Percentiles rank a stretch among this genome's conserved stretches.
Conservation (phyloP, 2,888 invertebrate genomes). For the Hartigia nigra region DNA sequence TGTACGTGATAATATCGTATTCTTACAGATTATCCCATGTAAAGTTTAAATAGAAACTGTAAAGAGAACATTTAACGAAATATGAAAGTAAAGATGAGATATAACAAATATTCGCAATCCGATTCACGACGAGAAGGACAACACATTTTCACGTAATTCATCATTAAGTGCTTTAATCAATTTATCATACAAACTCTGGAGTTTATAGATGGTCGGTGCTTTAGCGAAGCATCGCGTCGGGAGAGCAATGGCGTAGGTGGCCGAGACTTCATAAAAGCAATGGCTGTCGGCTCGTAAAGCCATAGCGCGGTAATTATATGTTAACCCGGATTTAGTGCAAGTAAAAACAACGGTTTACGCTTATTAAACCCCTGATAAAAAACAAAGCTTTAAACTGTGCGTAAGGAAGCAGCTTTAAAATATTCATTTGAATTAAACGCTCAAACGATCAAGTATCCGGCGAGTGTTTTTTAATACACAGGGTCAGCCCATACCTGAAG, state of each 20-base stretch:
- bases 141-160: not conserved
- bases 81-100: not conserved
- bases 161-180: not conserved
- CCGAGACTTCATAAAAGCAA: constrained; percentile 16
- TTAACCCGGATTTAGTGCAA: constrained; percentile 49
- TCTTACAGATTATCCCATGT: not conserved
- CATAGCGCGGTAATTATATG: constrained; percentile 41
- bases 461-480: not conserved
- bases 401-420: not conserved
- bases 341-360: constrained; percentile 36
- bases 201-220: not conserved
- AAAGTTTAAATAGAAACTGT: not conserved
- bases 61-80: not conserved
- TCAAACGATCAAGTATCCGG: not conserved
- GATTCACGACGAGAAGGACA: not conserved
- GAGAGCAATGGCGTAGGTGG: not conserved
- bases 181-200: not conserved
- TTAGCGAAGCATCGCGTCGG: not conserved
- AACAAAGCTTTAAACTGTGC: constrained; percentile 19
- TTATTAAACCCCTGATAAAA: constrained; percentile 45
- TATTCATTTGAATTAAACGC: not conserved
- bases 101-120: not conserved
- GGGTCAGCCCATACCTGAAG: no score
- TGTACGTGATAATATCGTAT: not conserved
- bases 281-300: constrained; percentile 25